A percentile compares a stretch with the other conserved stretches of the same genome.
Evolutionary conservation across 2,797 vertebrate species (phyloP).

Genomic region (Rhinatrema bivittatum): DNA sequence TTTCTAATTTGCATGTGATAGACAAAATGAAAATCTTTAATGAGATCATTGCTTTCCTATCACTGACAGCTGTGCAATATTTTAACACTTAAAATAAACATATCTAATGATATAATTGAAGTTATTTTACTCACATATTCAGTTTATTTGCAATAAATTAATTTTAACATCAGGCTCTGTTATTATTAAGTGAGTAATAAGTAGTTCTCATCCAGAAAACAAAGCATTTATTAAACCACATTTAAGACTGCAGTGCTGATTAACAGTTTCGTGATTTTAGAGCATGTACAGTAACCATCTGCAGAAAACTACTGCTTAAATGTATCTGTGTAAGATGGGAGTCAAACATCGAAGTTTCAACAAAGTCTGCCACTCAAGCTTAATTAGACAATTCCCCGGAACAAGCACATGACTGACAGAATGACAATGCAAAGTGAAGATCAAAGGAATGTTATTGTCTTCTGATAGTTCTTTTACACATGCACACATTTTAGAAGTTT

Average conservation of each 20-base stretch:
- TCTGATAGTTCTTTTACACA: slow-evolving; percentile 35
- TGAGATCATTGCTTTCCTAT: neutral
- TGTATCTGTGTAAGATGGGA: slow-evolving; percentile 24
- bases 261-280: slow-evolving; percentile 29
- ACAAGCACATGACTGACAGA: slow-evolving; percentile 35
- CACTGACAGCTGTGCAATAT: too few species aligned
- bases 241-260: slow-evolving; percentile 33
- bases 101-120: neutral
- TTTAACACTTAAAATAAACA: too few species aligned
- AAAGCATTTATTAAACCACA: slow-evolving; percentile 42
- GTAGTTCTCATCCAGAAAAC: slow-evolving; percentile 28
- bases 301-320: slow-evolving; percentile 33
- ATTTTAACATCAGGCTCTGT: slow-evolving; percentile 18
- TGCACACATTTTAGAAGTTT: slow-evolving; percentile 25
- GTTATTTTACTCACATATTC: slow-evolving; percentile 6
- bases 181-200: slow-evolving; percentile 43
- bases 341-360: slow-evolving; percentile 42
- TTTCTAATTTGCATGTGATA: too few species aligned
- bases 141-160: slow-evolving; percentile 30
- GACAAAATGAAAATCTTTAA: neutral
- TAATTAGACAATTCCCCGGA: slow-evolving; percentile 43
- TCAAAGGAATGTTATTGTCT: slow-evolving; percentile 34
- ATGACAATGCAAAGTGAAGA: slow-evolving; percentile 31
- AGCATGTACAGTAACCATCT: slow-evolving; percentile 34
- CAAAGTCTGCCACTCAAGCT: slow-evolving; percentile 47